Percentiles rank a stretch among this genome's conserved stretches.
phyloP scores from a whole-genome alignment of 2,888 invertebrate species.

The Synanthedon formicaeformis region DNA sequence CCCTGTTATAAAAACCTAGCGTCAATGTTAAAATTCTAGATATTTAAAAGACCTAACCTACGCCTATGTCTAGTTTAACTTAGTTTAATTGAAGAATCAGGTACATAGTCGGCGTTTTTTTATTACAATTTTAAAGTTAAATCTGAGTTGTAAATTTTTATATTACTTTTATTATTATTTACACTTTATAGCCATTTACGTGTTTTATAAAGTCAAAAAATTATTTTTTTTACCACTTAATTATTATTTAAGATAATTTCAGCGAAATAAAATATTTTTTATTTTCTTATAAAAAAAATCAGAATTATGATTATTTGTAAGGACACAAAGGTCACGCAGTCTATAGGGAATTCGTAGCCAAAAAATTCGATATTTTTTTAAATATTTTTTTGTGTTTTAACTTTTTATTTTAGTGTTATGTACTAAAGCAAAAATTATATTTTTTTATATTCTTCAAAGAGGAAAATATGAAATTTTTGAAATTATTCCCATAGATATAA shows the following conservation, averaged over 20 bases:
- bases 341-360: no score
- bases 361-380: no score
- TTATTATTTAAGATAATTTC: not conserved
- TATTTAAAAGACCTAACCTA: constrained; percentile 50
- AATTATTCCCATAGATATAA: no score
- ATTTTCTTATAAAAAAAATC: no score
- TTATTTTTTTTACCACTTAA: not conserved
- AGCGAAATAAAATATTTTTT: no score
- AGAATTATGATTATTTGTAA: no score
- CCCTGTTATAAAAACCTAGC: constrained; percentile 63
- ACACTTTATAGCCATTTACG: constrained; percentile 25
- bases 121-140: constrained; percentile 21
- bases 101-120: constrained; percentile 61
- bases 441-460: no score
- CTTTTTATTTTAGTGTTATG: no score
- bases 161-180: constrained; percentile 26
- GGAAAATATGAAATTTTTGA: no score
- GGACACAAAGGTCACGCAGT: no score
- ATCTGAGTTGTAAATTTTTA: constrained; percentile 28
- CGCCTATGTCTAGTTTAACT: constrained; percentile 54
- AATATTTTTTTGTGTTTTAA: no score
- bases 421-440: no score
- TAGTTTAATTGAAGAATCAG: constrained; percentile 68
- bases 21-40: constrained; percentile 54
- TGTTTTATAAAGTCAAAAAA: constrained; percentile 24